Base-by-base conservation (phyloP, 2,113 vertebrate genomes). In the Psophia crepitans region DNA sequence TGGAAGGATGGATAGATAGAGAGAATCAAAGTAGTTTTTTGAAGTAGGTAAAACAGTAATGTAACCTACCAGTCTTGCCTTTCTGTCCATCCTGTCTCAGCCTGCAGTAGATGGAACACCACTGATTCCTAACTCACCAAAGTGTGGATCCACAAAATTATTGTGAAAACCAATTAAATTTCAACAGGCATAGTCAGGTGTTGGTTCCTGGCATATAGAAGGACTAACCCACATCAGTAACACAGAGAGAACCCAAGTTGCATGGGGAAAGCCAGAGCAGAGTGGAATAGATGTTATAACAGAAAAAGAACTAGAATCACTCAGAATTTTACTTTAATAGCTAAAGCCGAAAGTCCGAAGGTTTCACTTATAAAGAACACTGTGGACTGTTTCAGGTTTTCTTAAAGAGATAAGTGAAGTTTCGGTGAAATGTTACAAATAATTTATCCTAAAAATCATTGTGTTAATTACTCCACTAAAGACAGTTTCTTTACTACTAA, bases 401-500 rank as follows among this genome's bases (percentile, higher is more conserved):
- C 93, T 74, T 11, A n/a, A 66, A 70, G 46, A 69, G 18, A 5
- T 10, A 88, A 73, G 64, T 65, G 18, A 87, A 6, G 19, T 39
- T 70, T 76, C 39, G 75, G 17, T 57, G 56, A 75, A 82, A 90
- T 37, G 11, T 32, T 76, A 76, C 27, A 75, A 83, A 16, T 35
- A 57, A 63, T 30, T 73, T 41, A 71, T 43, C 54, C 51, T 61
- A 49, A 44, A 89, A 46, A 76, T 49, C 21, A 61, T 33, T 6
- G 1, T n/a, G 17, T 61, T 70, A 90, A 65, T 84, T 54, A 75
- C 24, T 73, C 20, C 35, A 54, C 68, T 84, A 37, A 80, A 73
- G 33, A 80, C 5, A 23, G 28, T 53, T 49, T 66, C 26, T 44
- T 48, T 74, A 26, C 70, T 96, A 98, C 99, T 99, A 96, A 99